Percentiles rank a stretch among this genome's conserved stretches.
phyloP scores from a whole-genome alignment of 2,797 vertebrate genomes.

The Ctenosaura bakeri region DNA sequence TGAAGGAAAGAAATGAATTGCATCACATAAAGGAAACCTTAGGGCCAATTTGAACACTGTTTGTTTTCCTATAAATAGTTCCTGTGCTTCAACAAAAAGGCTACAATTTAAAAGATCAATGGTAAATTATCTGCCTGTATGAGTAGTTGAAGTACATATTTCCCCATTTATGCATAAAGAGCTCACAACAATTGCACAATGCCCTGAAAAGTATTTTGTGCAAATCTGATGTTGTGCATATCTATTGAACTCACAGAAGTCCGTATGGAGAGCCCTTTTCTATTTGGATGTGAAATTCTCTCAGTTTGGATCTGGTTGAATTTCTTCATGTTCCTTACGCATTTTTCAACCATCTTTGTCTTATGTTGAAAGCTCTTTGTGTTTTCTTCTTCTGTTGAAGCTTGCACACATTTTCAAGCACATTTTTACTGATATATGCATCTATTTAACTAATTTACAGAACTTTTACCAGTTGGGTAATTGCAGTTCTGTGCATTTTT shows the following conservation, averaged over 20 bases:
- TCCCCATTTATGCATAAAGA: not conserved
- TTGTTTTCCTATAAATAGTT: not conserved
- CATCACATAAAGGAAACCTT: not conserved
- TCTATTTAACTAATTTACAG: no score
- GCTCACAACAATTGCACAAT: not conserved
- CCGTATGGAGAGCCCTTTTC: not conserved
- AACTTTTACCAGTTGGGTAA: no score
- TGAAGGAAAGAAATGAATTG: not conserved
- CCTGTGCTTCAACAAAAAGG: not conserved
- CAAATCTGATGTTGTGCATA: not conserved
- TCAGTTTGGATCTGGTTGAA: no score
- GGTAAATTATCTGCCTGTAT: not conserved
- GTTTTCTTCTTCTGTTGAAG: no score
- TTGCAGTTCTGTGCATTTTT: no score
- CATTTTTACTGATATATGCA: no score
- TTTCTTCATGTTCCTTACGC: no score
- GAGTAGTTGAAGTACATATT: not conserved
- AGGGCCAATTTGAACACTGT: not conserved
- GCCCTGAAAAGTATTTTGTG: not conserved
- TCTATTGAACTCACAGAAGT: not conserved
- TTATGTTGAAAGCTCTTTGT: no score
- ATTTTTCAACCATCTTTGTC: no score
- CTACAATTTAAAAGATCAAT: not conserved
- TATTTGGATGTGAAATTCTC: no score
- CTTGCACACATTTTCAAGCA: no score